These are phyloP conservation scores for Trichacis sp. DNA, from an alignment of 2,888 invertebrate species.

Conservation along the genomic window DNA sequence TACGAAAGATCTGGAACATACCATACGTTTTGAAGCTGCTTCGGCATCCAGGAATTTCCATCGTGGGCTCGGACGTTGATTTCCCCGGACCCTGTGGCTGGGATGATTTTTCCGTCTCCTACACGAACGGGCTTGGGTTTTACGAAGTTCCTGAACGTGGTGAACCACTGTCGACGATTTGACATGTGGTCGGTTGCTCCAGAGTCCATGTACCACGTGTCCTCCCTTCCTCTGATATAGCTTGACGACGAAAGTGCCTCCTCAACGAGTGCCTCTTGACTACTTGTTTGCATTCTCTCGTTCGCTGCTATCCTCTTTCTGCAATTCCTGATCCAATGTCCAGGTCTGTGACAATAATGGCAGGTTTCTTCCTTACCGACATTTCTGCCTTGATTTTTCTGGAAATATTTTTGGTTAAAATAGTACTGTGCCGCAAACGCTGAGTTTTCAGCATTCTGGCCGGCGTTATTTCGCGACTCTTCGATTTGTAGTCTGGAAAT, in stretches of 20 bases:
- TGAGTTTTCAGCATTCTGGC: too few relatives aligned
- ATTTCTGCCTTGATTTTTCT: too few relatives aligned
- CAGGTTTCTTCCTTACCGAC: too few relatives aligned
- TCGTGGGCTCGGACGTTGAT: conserved; percentile 37
- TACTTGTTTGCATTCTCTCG: conserved; percentile 9
- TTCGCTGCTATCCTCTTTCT: too few relatives aligned
- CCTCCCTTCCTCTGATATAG: too few relatives aligned
- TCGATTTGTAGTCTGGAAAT: conserved; percentile 23
- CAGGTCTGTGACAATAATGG: too few relatives aligned
- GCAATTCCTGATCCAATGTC: too few relatives aligned
- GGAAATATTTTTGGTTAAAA: too few relatives aligned
- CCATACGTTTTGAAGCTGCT: conserved; percentile 26
- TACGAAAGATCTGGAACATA: too few relatives aligned
- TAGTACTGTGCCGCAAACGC: too few relatives aligned
- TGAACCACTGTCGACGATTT: conserved; percentile 41
- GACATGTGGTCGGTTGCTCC: too few relatives aligned
- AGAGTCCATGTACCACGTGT: conserved; percentile 26
- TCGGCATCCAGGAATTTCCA: conserved; percentile 32
- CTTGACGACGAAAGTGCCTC: conserved; percentile 28
- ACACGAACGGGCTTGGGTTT: conserved; percentile 17
- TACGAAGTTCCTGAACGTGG: conserved; percentile 20
- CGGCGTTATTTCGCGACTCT: too few relatives aligned
- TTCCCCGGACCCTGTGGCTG: conserved; percentile 9
- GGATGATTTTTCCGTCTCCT: conserved; percentile 29
- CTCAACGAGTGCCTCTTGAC: conserved; percentile 16